Percentiles rank a stretch among this genome's conserved stretches.
Evolutionary conservation across 2,888 invertebrate species (phyloP).

Genomic region (Pristionchus arcanus): DNA sequence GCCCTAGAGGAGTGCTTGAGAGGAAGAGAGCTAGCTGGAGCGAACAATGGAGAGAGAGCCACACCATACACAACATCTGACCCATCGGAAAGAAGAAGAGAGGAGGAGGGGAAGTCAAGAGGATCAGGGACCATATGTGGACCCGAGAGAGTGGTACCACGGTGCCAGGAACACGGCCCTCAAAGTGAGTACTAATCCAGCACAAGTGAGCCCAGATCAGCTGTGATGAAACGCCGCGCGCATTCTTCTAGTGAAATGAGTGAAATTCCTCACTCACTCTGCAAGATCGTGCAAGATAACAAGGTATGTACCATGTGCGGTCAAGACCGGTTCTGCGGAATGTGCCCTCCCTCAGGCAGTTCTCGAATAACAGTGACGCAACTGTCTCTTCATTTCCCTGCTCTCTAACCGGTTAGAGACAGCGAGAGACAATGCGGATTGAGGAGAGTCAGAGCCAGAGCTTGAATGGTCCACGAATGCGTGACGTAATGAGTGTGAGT

Average conservation of each 20-base stretch:
- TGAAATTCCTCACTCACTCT: background rate
- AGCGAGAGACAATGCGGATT: background rate
- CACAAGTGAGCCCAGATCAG: background rate
- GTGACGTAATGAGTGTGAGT: conserved; percentile 19
- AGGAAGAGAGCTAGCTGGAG: conserved; percentile 17
- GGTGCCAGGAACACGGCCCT: conserved; percentile 26
- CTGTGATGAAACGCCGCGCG: background rate
- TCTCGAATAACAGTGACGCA: background rate
- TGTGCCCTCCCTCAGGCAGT: background rate
- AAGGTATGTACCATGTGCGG: background rate
- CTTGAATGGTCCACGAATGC: background rate
- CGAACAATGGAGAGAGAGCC: conserved; percentile 29
- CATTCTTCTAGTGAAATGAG: conserved; percentile 9
- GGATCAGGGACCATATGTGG: conserved; percentile 37
- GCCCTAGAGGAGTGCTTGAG: conserved; percentile 37
- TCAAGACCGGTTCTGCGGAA: conserved; percentile 7
- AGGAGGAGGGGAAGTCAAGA: conserved; percentile 26
- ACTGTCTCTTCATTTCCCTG: background rate
- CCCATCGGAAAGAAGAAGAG: background rate
- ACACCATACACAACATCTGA: conserved; percentile 23
- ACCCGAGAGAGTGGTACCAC: background rate
- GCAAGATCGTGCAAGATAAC: background rate
- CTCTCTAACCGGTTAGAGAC: background rate
- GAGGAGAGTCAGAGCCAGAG: background rate
- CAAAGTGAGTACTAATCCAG: conserved; percentile 17